Evolutionary conservation across 2,113 vertebrate genomes (phyloP).

Genomic region (Cricetomys ansorgei): DNA sequence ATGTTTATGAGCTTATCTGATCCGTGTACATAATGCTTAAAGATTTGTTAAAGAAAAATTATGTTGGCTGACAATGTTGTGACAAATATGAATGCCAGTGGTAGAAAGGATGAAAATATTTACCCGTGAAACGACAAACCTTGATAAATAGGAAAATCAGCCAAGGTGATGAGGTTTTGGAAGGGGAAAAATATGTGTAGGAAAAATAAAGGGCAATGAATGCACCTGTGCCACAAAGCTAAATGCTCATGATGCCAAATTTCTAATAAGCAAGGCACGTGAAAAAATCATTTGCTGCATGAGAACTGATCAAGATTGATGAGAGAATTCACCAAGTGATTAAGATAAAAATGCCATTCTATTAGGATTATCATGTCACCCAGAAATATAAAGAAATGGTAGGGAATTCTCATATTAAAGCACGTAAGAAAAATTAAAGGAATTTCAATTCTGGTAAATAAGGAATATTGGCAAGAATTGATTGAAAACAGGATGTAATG

Average conservation of each 20-base stretch:
- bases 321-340: constrained; percentile 35
- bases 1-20: constrained; percentile 75
- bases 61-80: constrained; percentile 66
- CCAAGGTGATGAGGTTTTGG: not conserved
- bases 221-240: not conserved
- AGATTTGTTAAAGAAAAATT: constrained; percentile 64
- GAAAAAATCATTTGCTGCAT: constrained; percentile 2
- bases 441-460: not conserved
- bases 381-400: not conserved
- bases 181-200: not conserved
- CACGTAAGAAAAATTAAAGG: not conserved
- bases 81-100: constrained; percentile 68
- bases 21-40: constrained; percentile 52
- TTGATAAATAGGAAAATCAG: constrained; percentile 59
- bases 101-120: constrained; percentile 63
- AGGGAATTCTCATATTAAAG: not conserved
- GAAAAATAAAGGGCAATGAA: constrained; percentile 29
- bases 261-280: not conserved
- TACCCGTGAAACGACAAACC: constrained; percentile 68
- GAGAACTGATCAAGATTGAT: constrained; percentile 60
- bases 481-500: not conserved
- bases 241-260: constrained; percentile 31
- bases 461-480: not conserved
- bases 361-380: constrained; percentile 46
- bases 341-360: constrained; percentile 55